Percentiles rank a stretch among this genome's conserved stretches.
Evolutionary conservation across 2,888 invertebrate species (phyloP).

Genomic region (Caenorhabditis imperialis): DNA sequence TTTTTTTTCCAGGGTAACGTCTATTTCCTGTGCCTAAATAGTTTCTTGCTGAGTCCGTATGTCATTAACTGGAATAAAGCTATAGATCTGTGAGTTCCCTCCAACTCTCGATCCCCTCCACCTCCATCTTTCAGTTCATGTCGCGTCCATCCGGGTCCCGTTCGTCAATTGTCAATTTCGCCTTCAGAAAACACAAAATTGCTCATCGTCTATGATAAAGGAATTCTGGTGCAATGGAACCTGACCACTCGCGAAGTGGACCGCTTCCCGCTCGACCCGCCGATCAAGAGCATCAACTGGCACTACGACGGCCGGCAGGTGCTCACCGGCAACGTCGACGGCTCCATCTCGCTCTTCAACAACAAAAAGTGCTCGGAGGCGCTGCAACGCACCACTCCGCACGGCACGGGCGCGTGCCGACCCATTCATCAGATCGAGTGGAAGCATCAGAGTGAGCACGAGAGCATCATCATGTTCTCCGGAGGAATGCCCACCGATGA

Average conservation of each 20-base stretch:
- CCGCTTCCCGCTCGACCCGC: constrained; percentile 74
- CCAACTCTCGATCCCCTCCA: not conserved
- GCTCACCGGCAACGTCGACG: constrained; percentile 93
- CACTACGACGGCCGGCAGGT: constrained; percentile 98
- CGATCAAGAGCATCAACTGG: constrained; percentile 83
- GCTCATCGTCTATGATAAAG: constrained; percentile 94
- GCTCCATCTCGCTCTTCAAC: constrained; percentile 94
- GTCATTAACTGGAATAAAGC: constrained; percentile 99
- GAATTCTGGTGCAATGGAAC: constrained; percentile 96
- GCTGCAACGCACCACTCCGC: constrained; percentile 68
- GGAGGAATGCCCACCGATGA: constrained; percentile 78
- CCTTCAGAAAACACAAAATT: constrained; percentile 86
- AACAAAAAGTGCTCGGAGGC: constrained; percentile 81
- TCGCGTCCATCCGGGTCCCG: constrained; percentile 95
- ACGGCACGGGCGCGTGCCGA: constrained; percentile 69
- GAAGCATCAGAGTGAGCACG: constrained; percentile 70
- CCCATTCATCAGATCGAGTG: constrained; percentile 74
- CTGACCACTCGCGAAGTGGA: constrained; percentile 89
- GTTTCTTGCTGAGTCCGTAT: constrained; percentile 95
- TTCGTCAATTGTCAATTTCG: constrained; percentile 96
- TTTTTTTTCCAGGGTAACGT: constrained; percentile 87
- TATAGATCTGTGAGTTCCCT: constrained; percentile 94
- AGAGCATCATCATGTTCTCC: constrained; percentile 73
- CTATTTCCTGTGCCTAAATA: constrained; percentile 95
- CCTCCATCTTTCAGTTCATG: constrained; percentile 67